Evolutionary conservation across 2,797 vertebrate genomes (phyloP), one percentile per base, ranked within the genome.

Genomic region (Erethizon dorsatum): DNA sequence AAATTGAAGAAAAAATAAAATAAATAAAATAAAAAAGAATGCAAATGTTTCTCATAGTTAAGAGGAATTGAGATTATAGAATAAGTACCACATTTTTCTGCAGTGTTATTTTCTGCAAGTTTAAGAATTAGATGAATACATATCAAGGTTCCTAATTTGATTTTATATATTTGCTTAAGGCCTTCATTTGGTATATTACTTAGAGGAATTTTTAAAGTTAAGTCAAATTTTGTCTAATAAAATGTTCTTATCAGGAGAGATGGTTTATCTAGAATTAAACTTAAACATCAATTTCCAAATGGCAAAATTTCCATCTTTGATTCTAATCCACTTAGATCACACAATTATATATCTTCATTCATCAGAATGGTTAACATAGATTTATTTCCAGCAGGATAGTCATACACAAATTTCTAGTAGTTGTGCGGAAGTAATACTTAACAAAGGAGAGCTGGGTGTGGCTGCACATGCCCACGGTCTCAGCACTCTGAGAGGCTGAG

Each of bases 391-490:
- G 26, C 45, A 28, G 45, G 26, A 77, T 3, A 41, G 3, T 77
- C 45, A 77, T 1, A 17, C 5, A 50, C 6, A 1, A 31, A 50
- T 50, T 77, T 50, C 24, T 28, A 47, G 73, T 47, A 47, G 45
- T 47, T 47, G 10, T 47, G 47, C 17, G 50, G 5, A 75, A 75
- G 5, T 50, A 47, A 17, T 8, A 37, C 37, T 41, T 71, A 37
- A 8, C 7, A 37, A 71, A 18, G 67, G 8, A n/a, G 17, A 37
- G 1, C 18, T 37, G 17, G 8, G 67, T 37, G n/a, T 10, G n/a
- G 3, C 1, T 41, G 18, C 9, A 20, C 7, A 14, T 10, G 67
- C 18, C 9, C 1, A 1, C 41, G 11, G 10, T 71, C 11, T 33
- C 67, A 20, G 67, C n/a, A 71, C 18, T 71, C 67, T 37, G n/a